A percentile compares a stretch with the other conserved stretches of the same genome.
Conservation (phyloP, 2,113 vertebrate genomes). For the Melanotaenia duboulayi region DNA sequence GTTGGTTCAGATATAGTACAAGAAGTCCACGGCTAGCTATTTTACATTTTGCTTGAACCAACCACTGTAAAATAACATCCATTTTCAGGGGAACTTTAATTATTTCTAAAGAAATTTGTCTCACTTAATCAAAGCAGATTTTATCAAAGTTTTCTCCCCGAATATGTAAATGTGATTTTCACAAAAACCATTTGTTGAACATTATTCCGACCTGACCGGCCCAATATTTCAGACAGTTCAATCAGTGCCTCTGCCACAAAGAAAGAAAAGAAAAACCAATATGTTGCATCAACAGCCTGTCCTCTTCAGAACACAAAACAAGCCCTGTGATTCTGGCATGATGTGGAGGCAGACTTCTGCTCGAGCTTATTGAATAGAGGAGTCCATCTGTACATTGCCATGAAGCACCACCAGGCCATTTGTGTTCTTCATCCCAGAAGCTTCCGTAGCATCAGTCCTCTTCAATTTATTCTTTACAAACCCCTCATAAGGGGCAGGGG, state of each 20-base stretch:
- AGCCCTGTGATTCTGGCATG: slow-evolving; percentile 63
- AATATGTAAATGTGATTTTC: slow-evolving; percentile 10
- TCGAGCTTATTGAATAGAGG: slow-evolving; percentile 76
- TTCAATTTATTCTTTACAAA: slow-evolving; percentile 91
- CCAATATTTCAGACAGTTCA: slow-evolving; percentile 12
- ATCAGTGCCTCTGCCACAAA: neutral
- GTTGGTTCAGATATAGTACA: too few relatives aligned
- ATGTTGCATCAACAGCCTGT: slow-evolving; percentile 73
- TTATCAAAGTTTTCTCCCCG: too few relatives aligned
- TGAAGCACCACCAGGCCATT: slow-evolving; percentile 68
- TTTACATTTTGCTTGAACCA: too few relatives aligned
- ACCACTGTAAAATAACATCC: too few relatives aligned
- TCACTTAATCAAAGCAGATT: too few relatives aligned
- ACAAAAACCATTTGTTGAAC: slow-evolving; percentile 28
- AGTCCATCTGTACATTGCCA: slow-evolving; percentile 76
- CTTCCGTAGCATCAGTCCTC: slow-evolving; percentile 71
- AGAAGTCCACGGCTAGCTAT: too few relatives aligned
- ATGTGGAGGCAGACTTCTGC: slow-evolving; percentile 70
- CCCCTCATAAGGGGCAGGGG: slow-evolving; percentile 54
- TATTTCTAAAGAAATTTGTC: too few relatives aligned
- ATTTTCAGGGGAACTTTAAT: too few relatives aligned
- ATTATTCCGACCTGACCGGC: slow-evolving; percentile 27
- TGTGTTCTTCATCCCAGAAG: slow-evolving; percentile 73
- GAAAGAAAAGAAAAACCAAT: slow-evolving; percentile 46
- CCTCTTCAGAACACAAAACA: slow-evolving; percentile 74